phyloP scores from a whole-genome alignment of 2,113 vertebrate genomes.

The Pseudopipra pipra region DNA sequence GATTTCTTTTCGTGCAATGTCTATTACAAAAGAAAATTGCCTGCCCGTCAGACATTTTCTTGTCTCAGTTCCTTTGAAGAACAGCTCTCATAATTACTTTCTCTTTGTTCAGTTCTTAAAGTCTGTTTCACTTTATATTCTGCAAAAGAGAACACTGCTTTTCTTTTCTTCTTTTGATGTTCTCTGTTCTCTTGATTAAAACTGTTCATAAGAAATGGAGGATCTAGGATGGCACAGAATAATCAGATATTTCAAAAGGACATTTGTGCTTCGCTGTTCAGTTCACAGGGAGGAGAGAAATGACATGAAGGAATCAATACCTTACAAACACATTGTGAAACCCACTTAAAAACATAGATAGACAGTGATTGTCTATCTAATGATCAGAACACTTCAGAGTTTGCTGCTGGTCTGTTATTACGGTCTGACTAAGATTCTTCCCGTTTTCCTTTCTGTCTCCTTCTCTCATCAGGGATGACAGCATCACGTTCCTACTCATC shows the following conservation, averaged over 20 bases:
- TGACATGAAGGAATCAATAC: background rate
- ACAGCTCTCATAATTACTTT: background rate
- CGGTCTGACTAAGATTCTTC: background rate
- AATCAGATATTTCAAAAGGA: background rate
- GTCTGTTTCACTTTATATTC: background rate
- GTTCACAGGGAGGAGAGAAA: background rate
- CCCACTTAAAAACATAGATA: background rate
- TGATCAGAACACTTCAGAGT: background rate
- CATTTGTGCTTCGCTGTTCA: background rate
- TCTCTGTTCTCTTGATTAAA: background rate
- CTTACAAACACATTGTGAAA: background rate
- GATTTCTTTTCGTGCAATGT: background rate
- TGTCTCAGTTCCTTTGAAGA: background rate
- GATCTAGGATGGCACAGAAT: background rate
- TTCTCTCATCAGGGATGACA: background rate
- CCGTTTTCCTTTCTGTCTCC: background rate
- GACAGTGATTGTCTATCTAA: background rate
- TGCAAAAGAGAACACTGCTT: background rate
- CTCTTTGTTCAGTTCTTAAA: background rate
- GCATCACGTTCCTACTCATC: slow-evolving; percentile 7
- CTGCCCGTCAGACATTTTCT: background rate
- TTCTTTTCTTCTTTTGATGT: background rate
- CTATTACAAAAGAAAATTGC: background rate
- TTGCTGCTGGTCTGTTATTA: background rate
- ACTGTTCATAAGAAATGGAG: background rate